Base-by-base conservation (phyloP, 1,140 invertebrate species). In the Brachionus rubens region DNA sequence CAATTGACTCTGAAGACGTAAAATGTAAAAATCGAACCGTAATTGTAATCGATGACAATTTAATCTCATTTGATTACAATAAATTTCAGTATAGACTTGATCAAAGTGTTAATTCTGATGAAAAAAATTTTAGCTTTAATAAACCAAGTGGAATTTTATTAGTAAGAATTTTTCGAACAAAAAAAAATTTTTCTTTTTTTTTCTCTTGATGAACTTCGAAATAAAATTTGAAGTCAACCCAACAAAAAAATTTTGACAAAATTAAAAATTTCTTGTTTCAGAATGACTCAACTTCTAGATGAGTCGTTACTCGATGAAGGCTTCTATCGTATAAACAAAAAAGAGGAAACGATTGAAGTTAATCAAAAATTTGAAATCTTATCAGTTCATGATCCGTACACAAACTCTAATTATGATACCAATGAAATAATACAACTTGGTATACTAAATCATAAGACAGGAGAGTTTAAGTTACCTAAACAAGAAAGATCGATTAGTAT, bases 111-210 rank as follows among this genome's bases (percentile, higher is more conserved):
- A 36, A 19, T 62, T 36, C 16, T 36, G 12, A 40, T 62, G 56
- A 62, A 40, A 62, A 10, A 54, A 54, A 54, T 54, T 54, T 54
- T 54, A 14, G 52, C 10, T 54, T n/a, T n/a, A 28, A 12, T 28
- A 54, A 54, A 33, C 26, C 52, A 7, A 54, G n/a, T n/a, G 21
- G 33, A 28, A 28, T 14, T 21, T 4, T 16, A 54, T 54, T n/a
- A 54, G 52, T 54, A 54, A 54, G n/a, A n/a, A n/a, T n/a, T n/a
- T n/a, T n/a, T n/a, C n/a, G 52, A 54, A 26, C 9, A 54, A 28
- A n/a, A 28, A 36, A 21, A 54, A 54, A 54, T 54, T 21, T 52
- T 10, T 24, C 3, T 16, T 9, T n/a, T n/a, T n/a, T n/a, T n/a
- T n/a, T n/a, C n/a, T n/a, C n/a, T n/a, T n/a, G n/a, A n/a, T n/a